phyloP scores from a whole-genome alignment of 1,140 invertebrate species.

The Nephila pilipes region DNA sequence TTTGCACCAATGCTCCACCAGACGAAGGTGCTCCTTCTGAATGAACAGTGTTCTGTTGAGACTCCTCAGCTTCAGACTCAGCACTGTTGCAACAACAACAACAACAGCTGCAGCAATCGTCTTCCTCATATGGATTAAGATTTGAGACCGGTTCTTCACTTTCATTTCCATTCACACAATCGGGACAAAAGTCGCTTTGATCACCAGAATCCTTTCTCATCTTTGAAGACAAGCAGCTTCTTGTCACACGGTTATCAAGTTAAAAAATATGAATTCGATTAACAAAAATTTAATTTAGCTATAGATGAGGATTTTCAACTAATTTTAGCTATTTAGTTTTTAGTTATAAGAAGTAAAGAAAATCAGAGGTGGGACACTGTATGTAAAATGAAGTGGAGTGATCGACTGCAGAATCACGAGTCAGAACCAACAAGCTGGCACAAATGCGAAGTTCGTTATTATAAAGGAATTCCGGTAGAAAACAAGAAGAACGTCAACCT shows the following conservation, averaged over 20 bases:
- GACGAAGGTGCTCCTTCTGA: background rate
- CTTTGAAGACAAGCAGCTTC: background rate
- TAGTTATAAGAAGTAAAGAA: background rate
- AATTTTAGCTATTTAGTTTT: background rate
- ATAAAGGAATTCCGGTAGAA: conserved; percentile 40
- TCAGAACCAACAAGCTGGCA: background rate
- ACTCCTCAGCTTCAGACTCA: background rate
- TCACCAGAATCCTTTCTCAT: conserved; percentile 32
- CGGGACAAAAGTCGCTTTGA: conserved; percentile 10
- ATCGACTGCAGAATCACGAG: background rate
- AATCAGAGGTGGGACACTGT: background rate
- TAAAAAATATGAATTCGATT: background rate
- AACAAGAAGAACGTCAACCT: conserved; percentile 57
- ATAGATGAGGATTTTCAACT: background rate
- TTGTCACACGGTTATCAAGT: too few relatives aligned
- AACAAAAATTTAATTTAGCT: background rate
- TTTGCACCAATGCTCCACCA: background rate
- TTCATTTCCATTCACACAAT: conserved; percentile 31
- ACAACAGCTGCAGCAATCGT: conserved; percentile 37
- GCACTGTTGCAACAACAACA: conserved; percentile 22
- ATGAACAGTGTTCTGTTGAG: background rate
- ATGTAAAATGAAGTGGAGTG: background rate
- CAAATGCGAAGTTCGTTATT: background rate
- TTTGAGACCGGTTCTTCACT: background rate
- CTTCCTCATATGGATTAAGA: background rate